Base-by-base conservation (phyloP, 2,888 invertebrate species). In the Anodontia alba region DNA sequence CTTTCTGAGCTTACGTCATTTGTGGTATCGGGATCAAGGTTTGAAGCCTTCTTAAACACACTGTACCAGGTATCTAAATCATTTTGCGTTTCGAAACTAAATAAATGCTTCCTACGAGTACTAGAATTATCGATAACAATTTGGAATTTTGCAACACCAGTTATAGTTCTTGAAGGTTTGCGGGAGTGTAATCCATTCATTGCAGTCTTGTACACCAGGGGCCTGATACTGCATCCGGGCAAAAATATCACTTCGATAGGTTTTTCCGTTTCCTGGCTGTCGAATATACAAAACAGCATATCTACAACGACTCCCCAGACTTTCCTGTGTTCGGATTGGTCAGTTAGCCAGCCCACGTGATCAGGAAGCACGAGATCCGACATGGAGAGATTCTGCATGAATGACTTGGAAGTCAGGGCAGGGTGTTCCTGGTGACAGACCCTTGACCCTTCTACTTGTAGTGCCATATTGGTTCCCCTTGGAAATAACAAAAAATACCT, bases 301-400 rank as follows among this genome's bases (percentile, higher is more conserved):
- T 91, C 91, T 10, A 89, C 89, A 15, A 91, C 81, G 8, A 90
- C 87, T 77, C 91, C 89, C 92, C 92, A 92, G 1, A 90, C 89
- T 73, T 83, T 81, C 70, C 68, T 78, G 43, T 85, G 77, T 66
- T 80, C 84, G 62, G 86, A 81, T 70, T 90, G 90, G 79, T 92
- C 91, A 54, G 84, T 81, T n/a, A 92, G 81, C 92, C 91, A 92
- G 2, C 92, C 92, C 17, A 88, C 71, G 31, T 87, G 84, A 78
- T 92, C 91, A 8, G 90, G 85, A 54, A 86, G 83, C 38, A 86
- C 85, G 17, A 91, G 77, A 66, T 90, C 91, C 23, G 86, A 74
- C 80, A 88, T 86, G 10, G 90, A 87, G 10, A 91, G 77, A 23
- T 84, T 76, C 43, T 84, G 72, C 20, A 80, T 33, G 26, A 83